Percentiles rank a stretch among this genome's conserved stretches.
These are phyloP conservation scores for Drosophila borborema DNA, from an alignment of 2,888 invertebrate genomes.

Conservation along the genomic window DNA sequence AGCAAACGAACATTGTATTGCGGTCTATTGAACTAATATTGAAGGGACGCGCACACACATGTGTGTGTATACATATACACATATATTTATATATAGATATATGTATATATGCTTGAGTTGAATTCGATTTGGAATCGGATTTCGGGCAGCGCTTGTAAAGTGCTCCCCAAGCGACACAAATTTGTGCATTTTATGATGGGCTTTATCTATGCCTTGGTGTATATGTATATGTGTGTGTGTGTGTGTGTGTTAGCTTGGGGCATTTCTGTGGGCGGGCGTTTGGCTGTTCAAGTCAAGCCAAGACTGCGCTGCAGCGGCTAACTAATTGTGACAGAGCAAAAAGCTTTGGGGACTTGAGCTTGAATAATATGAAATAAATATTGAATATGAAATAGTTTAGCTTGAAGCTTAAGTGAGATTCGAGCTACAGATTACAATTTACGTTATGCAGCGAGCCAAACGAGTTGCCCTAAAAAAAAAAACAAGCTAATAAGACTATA, in stretches of 20 bases:
- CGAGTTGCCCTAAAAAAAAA: neutral
- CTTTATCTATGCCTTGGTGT: constrained; percentile 35
- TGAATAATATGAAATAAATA: constrained; percentile 9
- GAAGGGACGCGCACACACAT: constrained; percentile 22
- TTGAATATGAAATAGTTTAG: neutral
- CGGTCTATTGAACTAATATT: constrained; percentile 73
- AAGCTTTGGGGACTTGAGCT: neutral
- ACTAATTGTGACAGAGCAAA: constrained; percentile 9
- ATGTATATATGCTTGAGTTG: constrained; percentile 25
- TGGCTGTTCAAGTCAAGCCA: constrained; percentile 3
- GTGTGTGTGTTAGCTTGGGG: constrained; percentile 17
- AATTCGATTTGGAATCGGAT: constrained; percentile 38
- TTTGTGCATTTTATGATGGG: constrained; percentile 66
- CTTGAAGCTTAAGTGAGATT: neutral
- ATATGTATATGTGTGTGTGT: neutral
- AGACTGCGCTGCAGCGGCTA: neutral
- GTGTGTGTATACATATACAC: neutral
- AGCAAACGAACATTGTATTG: constrained; percentile 24
- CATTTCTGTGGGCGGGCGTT: constrained; percentile 10
- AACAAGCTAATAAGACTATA: neutral
- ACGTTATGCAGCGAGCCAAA: neutral
- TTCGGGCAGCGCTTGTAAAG: constrained; percentile 43
- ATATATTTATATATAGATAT: neutral
- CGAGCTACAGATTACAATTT: neutral
- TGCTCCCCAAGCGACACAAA: constrained; percentile 71